Base-by-base conservation (phyloP, 1,140 invertebrate species). In the Diachasma alloeum region DNA sequence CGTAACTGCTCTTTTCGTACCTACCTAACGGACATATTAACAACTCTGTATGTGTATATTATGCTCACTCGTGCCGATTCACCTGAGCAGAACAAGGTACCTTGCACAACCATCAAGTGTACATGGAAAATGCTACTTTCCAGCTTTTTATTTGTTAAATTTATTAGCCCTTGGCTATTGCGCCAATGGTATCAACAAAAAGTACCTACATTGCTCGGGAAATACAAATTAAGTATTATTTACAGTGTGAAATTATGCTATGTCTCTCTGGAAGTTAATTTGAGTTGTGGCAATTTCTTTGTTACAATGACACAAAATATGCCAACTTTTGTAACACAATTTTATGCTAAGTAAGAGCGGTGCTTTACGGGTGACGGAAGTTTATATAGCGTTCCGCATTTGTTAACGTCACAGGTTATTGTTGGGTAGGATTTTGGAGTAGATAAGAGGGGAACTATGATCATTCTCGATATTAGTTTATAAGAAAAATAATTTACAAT, bases 1-100 rank as follows among this genome's bases (percentile, higher is more conserved):
- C 85, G 80, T 79, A 74, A 44, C 22, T 44, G 37, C 42, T 26
- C 63, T 68, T 1, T 19, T 26, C 22, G 3, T 42, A 79, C 79
- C 75, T 78, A 80, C 78, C 74, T 80, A 79, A 83, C 74, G 77
- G 75, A 77, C 78, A 76, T 76, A 48, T 39, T 42, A 26, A 36
- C 67, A n/a, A 37, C 77, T 67, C 6, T 48, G 63, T 68, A 17
- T 68, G 39, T 31, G 59, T 63, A 19, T 63, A 63, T 63, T 63
- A 63, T 63, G 24, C 66, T 4, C 17, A 39, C 66, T 68, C 36
- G 36, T 37, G 31, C 36, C 31, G 31, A 68, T 68, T 68, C 15
- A 68, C 66, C 36, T 68, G 36, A 39, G 36, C 36, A 13, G 11
- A 39, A 39, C 36, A 11, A 3, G 36, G 26, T 37, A n/a, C 24